These are phyloP conservation scores for Pseudochromis fuscus DNA, from an alignment of 2,797 vertebrate species.

Conservation along the genomic window DNA sequence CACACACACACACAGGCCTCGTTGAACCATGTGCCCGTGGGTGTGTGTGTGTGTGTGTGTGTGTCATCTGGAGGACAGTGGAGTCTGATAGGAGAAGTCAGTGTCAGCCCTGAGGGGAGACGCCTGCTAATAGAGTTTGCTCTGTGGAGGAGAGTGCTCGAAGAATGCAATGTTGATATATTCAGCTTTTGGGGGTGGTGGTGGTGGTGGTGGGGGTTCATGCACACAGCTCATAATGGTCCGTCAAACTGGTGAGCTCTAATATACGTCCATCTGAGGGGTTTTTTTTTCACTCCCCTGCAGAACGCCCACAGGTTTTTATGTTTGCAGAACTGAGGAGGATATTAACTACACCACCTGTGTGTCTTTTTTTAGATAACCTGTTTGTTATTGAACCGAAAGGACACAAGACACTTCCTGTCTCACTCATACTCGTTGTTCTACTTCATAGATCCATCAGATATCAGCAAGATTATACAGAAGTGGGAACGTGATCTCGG, in stretches of 20 bases:
- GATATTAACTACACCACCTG: not conserved
- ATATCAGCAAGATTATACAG: not conserved
- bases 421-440: not conserved
- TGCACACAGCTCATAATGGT: slow-evolving; percentile 17
- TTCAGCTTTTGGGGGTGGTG: slow-evolving; percentile 19
- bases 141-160: slow-evolving; percentile 56
- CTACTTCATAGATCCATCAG: not conserved
- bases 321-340: not conserved
- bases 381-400: no score
- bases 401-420: not conserved
- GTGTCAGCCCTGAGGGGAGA: slow-evolving; percentile 67
- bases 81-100: slow-evolving; percentile 77
- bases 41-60: slow-evolving; percentile 25
- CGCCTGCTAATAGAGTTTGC: slow-evolving; percentile 68
- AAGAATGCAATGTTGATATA: slow-evolving; percentile 42
- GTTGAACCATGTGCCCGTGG: slow-evolving; percentile 9
- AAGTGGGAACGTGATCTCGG: not conserved
- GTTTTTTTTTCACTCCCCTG: slow-evolving; percentile 3
- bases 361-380: not conserved
- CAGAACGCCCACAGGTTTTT: not conserved
- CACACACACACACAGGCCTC: slow-evolving; percentile 23
- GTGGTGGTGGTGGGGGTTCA: not conserved
- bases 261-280: slow-evolving; percentile 14
- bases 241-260: slow-evolving; percentile 8
- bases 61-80: slow-evolving; percentile 52